phyloP scores from a whole-genome alignment of 2,888 invertebrate species.

The Thyatira batis region DNA sequence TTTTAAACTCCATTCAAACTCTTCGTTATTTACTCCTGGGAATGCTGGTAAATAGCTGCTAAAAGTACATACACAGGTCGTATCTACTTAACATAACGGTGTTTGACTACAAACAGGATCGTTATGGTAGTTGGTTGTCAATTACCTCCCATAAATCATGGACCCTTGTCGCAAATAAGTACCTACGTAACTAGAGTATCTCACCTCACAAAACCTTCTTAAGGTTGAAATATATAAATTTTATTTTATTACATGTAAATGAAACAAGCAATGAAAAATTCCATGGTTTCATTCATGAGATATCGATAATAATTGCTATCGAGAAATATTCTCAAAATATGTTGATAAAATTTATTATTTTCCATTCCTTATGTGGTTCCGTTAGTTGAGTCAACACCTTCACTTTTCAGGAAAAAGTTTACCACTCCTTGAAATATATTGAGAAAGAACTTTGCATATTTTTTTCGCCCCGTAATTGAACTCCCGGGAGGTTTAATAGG shows the following conservation, averaged over 20 bases:
- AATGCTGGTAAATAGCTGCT: too few species aligned
- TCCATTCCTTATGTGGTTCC: background rate
- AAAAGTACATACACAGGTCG: too few species aligned
- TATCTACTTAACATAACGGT: too few species aligned
- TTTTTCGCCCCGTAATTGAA: slow-evolving; percentile 12
- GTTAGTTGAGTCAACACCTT: slow-evolving; percentile 5
- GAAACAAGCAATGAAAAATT: too few species aligned
- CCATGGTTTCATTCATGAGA: too few species aligned
- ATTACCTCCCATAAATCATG: slow-evolving; percentile 67
- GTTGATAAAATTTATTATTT: too few species aligned
- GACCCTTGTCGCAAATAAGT: slow-evolving; percentile 57
- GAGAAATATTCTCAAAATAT: too few species aligned
- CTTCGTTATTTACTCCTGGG: too few species aligned
- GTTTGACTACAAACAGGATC: slow-evolving; percentile 13
- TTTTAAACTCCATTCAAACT: too few species aligned
- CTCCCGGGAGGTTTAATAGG: slow-evolving; percentile 33
- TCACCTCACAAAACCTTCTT: background rate
- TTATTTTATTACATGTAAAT: too few species aligned
- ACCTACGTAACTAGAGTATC: background rate
- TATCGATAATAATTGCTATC: too few species aligned
- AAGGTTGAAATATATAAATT: too few species aligned
- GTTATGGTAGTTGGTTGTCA: slow-evolving; percentile 52
- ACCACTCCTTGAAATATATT: background rate
- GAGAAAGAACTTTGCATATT: slow-evolving; percentile 13
- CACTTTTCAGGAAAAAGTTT: background rate